A percentile compares a stretch with the other conserved stretches of the same genome.
These are phyloP conservation scores for Troides aeacus DNA, from an alignment of 2,888 invertebrate genomes.

Conservation along the genomic window DNA sequence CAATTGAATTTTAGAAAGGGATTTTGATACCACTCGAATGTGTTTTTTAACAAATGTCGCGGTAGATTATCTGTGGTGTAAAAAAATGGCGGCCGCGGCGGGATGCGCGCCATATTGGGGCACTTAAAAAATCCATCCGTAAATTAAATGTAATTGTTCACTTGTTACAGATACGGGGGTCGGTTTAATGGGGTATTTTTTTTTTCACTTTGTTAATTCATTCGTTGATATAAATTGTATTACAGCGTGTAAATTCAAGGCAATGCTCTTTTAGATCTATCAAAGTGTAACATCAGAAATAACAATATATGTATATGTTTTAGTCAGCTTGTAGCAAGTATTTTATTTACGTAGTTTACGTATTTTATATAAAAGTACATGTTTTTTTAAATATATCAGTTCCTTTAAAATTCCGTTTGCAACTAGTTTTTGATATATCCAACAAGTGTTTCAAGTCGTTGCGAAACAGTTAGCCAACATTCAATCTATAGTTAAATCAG, in stretches of 20 bases:
- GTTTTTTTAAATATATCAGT: too few species aligned
- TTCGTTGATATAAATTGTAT: neutral
- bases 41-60: constrained; percentile 78
- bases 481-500: too few species aligned
- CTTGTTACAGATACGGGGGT: constrained; percentile 65
- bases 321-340: neutral
- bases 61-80: constrained; percentile 54
- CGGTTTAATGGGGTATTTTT: constrained; percentile 34
- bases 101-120: constrained; percentile 61
- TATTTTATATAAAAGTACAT: too few species aligned
- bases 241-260: neutral
- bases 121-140: constrained; percentile 75
- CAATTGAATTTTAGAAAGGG: constrained; percentile 71
- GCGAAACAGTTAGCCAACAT: too few species aligned
- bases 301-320: neutral
- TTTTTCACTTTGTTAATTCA: constrained; percentile 30
- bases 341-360: too few species aligned
- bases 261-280: neutral
- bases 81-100: constrained; percentile 54
- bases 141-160: constrained; percentile 81
- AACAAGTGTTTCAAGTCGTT: too few species aligned
- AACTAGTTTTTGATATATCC: too few species aligned
- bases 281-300: neutral
- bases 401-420: too few species aligned
- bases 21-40: constrained; percentile 67